Base-by-base conservation (phyloP, 2,797 vertebrate species). In the Megalops cyprinoides region DNA sequence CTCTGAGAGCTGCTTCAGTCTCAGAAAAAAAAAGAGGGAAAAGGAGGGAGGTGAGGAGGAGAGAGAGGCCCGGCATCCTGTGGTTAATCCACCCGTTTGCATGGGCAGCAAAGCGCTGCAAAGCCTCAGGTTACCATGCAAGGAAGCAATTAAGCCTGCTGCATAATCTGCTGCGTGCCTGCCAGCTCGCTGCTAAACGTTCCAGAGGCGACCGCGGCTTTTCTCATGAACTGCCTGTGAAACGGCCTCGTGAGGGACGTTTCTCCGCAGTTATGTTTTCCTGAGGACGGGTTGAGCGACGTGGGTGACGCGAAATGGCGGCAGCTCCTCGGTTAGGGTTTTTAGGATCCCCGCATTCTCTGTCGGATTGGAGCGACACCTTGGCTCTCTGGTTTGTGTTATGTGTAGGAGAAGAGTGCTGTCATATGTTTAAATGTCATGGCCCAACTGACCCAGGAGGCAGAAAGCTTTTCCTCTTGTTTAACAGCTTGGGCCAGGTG, bases 91-190 rank as follows among this genome's bases (percentile, higher is more conserved):
- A 6, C 6, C 65, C 65, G 15, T 69, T 39, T 14, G 20, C 65
- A 23, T 42, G 65, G 65, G 5, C 23, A 23, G 65, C 34, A 69
- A n/a, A 69, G 44, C 20, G 9, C 20, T 42, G 65, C 18, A 0
- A 18, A 69, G 65, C 37, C 44, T 69, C 65, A n/a, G 37, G 65
- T 69, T 69, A 42, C 65, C 65, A n/a, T 23, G 65, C 65, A n/a
- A 69, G 65, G 65, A 69, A 69, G 65, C 37, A 69, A 69, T 69
- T 69, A 69, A 39, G n/a, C 65, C 5, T 34, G 18, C 65, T 69
- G 65, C 65, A 42, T 69, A 69, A 69, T 69, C 65, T 69, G 34
- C 20, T 0, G 2, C 15, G 18, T 23, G 65, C 65, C 65, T 69
- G 65, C 65, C 37, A 69, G n/a, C 65, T 42, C 37, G 34, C 60